Conservation (phyloP, 35 echinoderm and acorn worm genomes). For the Stichopus chloronotus region DNA sequence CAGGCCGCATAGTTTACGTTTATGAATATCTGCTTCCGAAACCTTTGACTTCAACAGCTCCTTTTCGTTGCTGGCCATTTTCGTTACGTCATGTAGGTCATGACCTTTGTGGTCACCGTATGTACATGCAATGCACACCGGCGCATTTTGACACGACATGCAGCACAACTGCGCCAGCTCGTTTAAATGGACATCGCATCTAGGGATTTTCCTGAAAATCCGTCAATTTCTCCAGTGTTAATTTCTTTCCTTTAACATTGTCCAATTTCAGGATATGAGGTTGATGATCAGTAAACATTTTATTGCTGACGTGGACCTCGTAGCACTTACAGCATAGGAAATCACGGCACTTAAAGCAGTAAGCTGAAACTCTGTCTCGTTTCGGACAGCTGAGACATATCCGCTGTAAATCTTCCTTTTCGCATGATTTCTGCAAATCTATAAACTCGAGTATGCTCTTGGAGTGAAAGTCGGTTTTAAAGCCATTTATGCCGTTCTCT, state of each 20-base stretch:
- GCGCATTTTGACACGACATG: not conserved
- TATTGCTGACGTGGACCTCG: not conserved
- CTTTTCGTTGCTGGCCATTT: no score
- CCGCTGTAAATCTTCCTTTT: not conserved
- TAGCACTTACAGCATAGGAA: not conserved
- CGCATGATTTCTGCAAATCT: not conserved
- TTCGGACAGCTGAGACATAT: not conserved
- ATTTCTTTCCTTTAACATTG: not conserved
- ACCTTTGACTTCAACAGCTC: no score
- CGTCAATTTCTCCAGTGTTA: not conserved
- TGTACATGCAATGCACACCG: not conserved
- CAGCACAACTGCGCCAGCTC: not conserved
- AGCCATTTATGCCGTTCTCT: not conserved
- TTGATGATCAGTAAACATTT: not conserved
- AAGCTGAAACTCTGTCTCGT: not conserved
- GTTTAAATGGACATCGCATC: not conserved
- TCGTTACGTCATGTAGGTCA: no score
- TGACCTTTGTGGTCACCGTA: no score
- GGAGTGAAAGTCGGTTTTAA: not conserved
- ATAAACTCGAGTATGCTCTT: not conserved
- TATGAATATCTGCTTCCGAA: no score
- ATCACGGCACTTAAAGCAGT: not conserved
- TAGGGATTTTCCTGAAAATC: not conserved
- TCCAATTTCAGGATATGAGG: not conserved
- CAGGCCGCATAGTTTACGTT: no score